Percentiles rank a stretch among this genome's conserved stretches.
Evolutionary conservation across 2,888 invertebrate species (phyloP).

Genomic region (Agrochola circellaris): DNA sequence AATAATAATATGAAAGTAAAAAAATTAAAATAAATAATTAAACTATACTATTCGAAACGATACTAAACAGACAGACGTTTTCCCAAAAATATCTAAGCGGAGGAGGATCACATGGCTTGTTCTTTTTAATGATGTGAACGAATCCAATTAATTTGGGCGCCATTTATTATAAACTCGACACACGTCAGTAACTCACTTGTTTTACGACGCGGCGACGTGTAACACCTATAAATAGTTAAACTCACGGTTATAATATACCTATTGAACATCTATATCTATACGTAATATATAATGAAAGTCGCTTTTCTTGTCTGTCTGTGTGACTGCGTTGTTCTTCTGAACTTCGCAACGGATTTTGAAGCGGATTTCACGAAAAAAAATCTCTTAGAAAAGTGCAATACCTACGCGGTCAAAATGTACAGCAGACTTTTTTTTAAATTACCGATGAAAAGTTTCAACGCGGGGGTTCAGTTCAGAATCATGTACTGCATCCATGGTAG

Average conservation of each 20-base stretch:
- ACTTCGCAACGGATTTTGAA: not conserved
- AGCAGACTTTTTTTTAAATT: no score
- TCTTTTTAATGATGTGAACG: slow-evolving; percentile 41
- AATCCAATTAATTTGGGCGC: slow-evolving; percentile 49
- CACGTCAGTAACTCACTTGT: slow-evolving; percentile 37
- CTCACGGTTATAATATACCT: slow-evolving; percentile 14
- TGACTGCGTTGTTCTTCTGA: not conserved
- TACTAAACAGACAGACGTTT: not conserved
- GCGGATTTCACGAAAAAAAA: no score
- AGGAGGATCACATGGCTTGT: not conserved
- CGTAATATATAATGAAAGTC: not conserved
- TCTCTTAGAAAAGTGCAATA: no score
- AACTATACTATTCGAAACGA: slow-evolving; percentile 1
- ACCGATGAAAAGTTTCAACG: no score
- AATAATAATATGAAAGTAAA: no score
- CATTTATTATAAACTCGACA: slow-evolving; percentile 43
- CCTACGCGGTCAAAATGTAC: no score
- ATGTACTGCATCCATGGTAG: no score
- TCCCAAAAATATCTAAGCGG: slow-evolving; percentile 19
- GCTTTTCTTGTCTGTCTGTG: not conserved
- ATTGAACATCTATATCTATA: not conserved
- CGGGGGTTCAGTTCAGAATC: no score
- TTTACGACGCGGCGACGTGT: slow-evolving; percentile 48
- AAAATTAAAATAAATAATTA: no score
- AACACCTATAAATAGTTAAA: slow-evolving; percentile 48